A percentile compares a stretch with the other conserved stretches of the same genome.
Evolutionary conservation across 2,113 vertebrate species (phyloP).

Genomic region (Phalacrocorax aristotelis): DNA sequence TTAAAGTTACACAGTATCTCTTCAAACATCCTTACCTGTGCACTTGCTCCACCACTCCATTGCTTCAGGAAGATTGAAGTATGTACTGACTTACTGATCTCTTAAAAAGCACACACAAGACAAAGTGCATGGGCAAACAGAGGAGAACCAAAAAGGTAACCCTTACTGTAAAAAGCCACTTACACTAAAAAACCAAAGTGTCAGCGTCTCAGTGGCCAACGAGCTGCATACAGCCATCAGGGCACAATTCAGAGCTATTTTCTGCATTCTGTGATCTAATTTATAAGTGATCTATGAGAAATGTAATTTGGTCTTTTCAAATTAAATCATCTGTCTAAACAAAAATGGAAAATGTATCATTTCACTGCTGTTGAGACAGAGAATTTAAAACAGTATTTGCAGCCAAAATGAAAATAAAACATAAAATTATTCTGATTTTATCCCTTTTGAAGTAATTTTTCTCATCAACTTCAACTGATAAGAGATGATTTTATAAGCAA

Average conservation of each 20-base stretch:
- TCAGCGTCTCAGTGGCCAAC: not conserved
- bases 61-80: not conserved
- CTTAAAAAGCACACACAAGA: not conserved
- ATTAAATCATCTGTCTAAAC: conserved; percentile 15
- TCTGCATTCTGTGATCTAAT: not conserved
- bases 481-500: not conserved
- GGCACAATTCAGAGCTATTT: not conserved
- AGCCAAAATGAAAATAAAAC: not conserved
- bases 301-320: conserved; percentile 1
- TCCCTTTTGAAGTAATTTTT: not conserved
- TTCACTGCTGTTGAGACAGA: not conserved
- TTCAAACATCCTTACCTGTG: not conserved
- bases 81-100: not conserved
- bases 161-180: not conserved
- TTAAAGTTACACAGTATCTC: not conserved
- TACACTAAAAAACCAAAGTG: not conserved
- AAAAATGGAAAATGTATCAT: not conserved
- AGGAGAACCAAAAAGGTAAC: not conserved
- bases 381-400: not conserved
- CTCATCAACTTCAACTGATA: not conserved
- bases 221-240: not conserved
- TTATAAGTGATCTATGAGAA: not conserved
- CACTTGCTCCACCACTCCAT: not conserved
- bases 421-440: not conserved
- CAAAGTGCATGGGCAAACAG: not conserved